Conservation (phyloP, 37 sponge, comb jelly and placozoan species). For the Crambe crambe region DNA sequence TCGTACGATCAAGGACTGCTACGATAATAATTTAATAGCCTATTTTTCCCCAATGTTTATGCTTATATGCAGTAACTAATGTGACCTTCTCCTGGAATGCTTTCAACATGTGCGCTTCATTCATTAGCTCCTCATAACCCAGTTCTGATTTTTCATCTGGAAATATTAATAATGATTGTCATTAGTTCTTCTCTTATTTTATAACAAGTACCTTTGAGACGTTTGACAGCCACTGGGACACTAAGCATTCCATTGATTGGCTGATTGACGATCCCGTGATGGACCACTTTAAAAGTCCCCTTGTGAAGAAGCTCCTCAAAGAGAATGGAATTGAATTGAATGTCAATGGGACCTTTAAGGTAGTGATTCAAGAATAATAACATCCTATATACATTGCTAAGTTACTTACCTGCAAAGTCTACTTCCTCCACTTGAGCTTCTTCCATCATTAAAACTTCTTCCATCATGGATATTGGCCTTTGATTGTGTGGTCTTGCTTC, state of each 20-base stretch:
- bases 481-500: constrained; percentile 1
- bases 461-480: background rate
- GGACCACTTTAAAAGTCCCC: constrained; percentile 70
- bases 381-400: background rate
- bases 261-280: constrained; percentile 46
- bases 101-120: constrained; percentile 34
- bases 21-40: background rate
- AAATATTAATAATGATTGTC: background rate
- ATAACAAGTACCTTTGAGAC: constrained; percentile 74
- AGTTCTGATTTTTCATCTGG: constrained; percentile 59
- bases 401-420: constrained; percentile 10
- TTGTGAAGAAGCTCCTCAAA: constrained; percentile 67
- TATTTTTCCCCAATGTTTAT: background rate
- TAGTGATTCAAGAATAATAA: background rate
- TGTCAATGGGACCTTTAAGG: background rate
- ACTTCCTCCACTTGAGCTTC: constrained; percentile 8
- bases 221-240: constrained; percentile 50
- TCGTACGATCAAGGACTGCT: background rate
- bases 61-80: background rate
- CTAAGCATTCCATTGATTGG: constrained; percentile 8
- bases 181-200: background rate
- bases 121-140: constrained; percentile 58
- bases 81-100: constrained; percentile 32
- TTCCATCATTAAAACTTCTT: background rate
- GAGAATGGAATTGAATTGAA: constrained; percentile 41